A percentile compares a stretch with the other conserved stretches of the same genome.
Conservation (phyloP, 2,888 invertebrate species). For the Pristionchus japonicus region DNA sequence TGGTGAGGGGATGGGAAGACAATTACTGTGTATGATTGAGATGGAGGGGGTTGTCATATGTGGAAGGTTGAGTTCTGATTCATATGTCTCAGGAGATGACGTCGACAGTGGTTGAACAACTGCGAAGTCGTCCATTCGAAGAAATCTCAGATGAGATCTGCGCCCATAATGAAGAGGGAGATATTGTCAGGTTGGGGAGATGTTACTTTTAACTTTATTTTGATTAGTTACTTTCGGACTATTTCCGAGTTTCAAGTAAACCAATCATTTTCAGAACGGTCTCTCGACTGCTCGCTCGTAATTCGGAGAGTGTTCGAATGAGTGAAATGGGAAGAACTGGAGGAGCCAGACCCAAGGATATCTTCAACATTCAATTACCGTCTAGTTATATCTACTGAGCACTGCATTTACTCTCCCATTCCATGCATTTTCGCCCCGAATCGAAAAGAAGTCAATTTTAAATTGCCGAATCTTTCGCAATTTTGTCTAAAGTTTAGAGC, state of each 20-base stretch:
- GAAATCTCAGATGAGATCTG: slow-evolving; percentile 47
- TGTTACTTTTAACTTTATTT: not conserved
- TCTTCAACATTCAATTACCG: slow-evolving; percentile 70
- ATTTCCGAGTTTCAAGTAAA: no score
- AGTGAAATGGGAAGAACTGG: slow-evolving; percentile 64
- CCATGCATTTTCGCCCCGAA: slow-evolving; percentile 25
- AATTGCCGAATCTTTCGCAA: no score
- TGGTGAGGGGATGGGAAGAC: slow-evolving; percentile 48
- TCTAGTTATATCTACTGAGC: slow-evolving; percentile 40
- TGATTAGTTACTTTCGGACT: no score
- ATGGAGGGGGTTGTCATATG: not conserved
- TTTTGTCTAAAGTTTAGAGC: not conserved
- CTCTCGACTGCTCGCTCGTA: slow-evolving; percentile 63
- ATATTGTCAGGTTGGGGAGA: slow-evolving; percentile 23
- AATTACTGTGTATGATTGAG: not conserved
- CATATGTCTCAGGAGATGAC: slow-evolving; percentile 60
- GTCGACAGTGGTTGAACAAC: slow-evolving; percentile 54
- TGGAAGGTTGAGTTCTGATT: not conserved
- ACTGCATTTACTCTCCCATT: not conserved
- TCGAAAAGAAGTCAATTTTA: slow-evolving; percentile 26
- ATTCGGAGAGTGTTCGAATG: slow-evolving; percentile 66
- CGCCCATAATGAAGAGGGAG: slow-evolving; percentile 46
- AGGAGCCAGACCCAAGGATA: slow-evolving; percentile 61
- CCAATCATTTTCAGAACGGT: slow-evolving; percentile 51
- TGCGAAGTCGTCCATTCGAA: slow-evolving; percentile 58